Base-by-base conservation (phyloP, 37 sponge, comb jelly and placozoan species). In the Spongilla lacustris region DNA sequence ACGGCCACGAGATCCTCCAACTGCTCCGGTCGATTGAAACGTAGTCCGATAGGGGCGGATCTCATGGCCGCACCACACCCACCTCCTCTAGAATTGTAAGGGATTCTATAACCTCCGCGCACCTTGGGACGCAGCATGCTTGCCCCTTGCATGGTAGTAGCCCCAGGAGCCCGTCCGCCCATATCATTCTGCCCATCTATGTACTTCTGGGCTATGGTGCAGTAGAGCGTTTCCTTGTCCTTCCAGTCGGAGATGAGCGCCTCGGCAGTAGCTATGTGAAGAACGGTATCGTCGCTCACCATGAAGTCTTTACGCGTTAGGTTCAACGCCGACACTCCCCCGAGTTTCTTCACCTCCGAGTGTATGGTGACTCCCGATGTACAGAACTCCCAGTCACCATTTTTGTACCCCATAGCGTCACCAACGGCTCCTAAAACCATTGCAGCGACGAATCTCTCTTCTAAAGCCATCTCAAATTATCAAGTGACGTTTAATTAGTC, bases 321-420 rank as follows among this genome's bases (percentile, higher is more conserved):
- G 29, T 48, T 80, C 27, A 93, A 36, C 25, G 58, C 79, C 9
- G 88, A 82, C 30, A 96, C 28, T 19, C 94, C 94, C 3, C 96
- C 94, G 14, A 89, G 34, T 27, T 36, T 27, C 25, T 73, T 28
- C 50, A 90, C 36, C 17, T 92, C 74, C 21, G 81, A 74, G 66
- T 92, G 92, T n/a, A 95, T 95, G n/a, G 74, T 73, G 41, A 50
- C 50, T 1, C 96, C 96, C 30, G 83, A 83, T 13, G 86, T 46
- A 34, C 91, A 90, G 68, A 95, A 90, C 75, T 95, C 96, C 92
- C 92, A 95, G 1, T 74, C 75, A 2, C 93, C 93, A 71, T 92
- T 90, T 34, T 95, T 95, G 83, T 92, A 95, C 36, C 96, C 96
- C 13, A 95, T 77, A 24, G 96, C 96, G 36, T 95, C 96, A 26